These are phyloP conservation scores for Strigamia maritima DNA, from an alignment of 2,888 invertebrate species.

Conservation along the genomic window DNA sequence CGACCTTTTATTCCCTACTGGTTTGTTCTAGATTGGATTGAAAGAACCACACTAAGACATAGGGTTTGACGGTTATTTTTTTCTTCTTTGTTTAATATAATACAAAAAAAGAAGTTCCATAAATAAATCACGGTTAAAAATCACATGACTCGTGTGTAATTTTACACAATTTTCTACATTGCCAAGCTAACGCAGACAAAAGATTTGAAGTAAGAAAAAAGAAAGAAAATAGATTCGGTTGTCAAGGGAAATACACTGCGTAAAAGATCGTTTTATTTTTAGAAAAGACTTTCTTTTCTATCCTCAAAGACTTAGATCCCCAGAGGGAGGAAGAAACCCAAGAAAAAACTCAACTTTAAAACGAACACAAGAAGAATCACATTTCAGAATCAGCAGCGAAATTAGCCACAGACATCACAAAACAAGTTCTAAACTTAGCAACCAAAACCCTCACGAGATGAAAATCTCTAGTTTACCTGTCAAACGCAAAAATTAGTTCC, in stretches of 20 bases:
- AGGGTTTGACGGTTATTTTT: not conserved
- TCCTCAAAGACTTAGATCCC: not conserved
- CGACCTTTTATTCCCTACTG: conserved; percentile 28
- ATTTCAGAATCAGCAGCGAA: not conserved
- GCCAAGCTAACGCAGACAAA: not conserved
- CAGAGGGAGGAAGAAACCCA: not conserved
- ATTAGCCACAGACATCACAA: not conserved
- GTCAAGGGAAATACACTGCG: not conserved
- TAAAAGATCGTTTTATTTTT: conserved; percentile 17
- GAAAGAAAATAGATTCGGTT: not conserved
- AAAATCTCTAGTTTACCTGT: not conserved
- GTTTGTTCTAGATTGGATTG: conserved; percentile 27
- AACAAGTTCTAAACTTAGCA: conserved; percentile 4
- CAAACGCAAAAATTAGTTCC: not conserved
- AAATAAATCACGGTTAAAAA: not conserved
- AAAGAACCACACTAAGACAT: conserved; percentile 3
- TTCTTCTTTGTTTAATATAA: not conserved
- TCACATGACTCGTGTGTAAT: not conserved
- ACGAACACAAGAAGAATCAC: conserved; percentile 17
- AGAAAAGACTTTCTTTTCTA: not conserved
- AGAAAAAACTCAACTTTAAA: not conserved
- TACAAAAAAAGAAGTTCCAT: not conserved
- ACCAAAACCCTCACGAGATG: not conserved
- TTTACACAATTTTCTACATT: not conserved
- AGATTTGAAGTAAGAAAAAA: not conserved